Percentiles rank a stretch among this genome's conserved stretches.
Evolutionary conservation across 2,113 vertebrate genomes (phyloP).

Genomic region (Vulpes ferrilata): DNA sequence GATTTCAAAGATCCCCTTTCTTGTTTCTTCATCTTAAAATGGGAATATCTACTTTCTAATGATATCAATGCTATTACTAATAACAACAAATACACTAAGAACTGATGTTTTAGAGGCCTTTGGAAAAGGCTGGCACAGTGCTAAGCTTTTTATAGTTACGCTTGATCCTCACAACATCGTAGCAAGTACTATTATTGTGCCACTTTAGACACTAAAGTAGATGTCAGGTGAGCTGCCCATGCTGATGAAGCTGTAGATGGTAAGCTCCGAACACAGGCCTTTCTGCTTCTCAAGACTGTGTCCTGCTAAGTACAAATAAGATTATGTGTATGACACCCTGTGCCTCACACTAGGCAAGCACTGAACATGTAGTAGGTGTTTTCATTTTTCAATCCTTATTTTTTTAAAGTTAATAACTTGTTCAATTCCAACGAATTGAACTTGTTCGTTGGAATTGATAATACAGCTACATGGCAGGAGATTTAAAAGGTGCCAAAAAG

Average conservation of each 20-base stretch:
- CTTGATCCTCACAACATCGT: not conserved
- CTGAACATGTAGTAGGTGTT: fast-evolving
- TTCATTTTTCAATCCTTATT: not conserved
- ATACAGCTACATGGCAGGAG: not conserved
- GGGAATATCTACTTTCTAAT: not conserved
- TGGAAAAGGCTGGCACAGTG: not conserved
- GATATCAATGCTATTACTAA: too few relatives aligned
- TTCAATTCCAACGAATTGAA: not conserved
- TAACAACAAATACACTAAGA: not conserved
- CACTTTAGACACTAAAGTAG: not conserved
- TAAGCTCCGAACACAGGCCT: not conserved
- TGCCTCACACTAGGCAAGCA: not conserved
- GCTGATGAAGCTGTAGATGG: too few relatives aligned
- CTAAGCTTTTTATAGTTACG: not conserved
- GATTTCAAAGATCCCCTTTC: not conserved
- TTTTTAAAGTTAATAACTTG: not conserved
- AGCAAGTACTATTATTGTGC: too few relatives aligned
- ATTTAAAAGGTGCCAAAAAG: not conserved
- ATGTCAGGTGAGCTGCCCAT: not conserved
- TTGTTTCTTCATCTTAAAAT: not conserved
- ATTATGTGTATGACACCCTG: fast-evolving
- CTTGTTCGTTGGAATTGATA: not conserved
- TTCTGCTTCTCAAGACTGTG: not conserved
- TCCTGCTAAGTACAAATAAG: not conserved
- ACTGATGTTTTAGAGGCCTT: not conserved